Base-by-base conservation (phyloP, 2,888 invertebrate genomes). In the Coronaproctus castanopsis region DNA sequence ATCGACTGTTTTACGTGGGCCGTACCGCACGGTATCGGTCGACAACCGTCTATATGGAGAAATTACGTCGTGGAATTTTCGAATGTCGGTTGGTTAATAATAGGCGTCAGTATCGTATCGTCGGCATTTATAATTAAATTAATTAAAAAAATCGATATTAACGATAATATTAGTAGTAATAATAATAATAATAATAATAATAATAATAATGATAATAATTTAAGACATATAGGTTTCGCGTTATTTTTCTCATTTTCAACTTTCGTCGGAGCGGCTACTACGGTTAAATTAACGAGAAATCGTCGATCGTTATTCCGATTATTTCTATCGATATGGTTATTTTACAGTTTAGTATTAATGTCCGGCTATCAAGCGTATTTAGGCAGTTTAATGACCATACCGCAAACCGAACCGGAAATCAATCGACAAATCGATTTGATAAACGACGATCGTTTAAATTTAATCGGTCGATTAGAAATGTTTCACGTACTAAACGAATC, bases 1-100 rank as follows among this genome's bases (percentile, higher is more conserved):
- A 66, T 67, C 64, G 67, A 67, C 21, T 67, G 67, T 53, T 67
- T 66, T 55, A 67, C 67, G 0, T 67, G 67, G 67, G 67, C 66
- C 5, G 65, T 67, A 8, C 67, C 67, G 1, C 57, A 63, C 19
- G 65, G 66, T 20, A 66, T 66, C 24, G 67, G 67, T n/a, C 57
- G 57, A 1, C 63, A 65, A 10, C 66, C 66, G 1, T 65, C 65
- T 21, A 64, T 66, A 24, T 67, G 67, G 67, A 64, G 63, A 5
- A 65, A 65, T 50, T 67, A 66, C 24, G 49, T 65, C n/a, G 61
- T 62, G 22, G 67, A 67, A 58, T 67, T 66, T 54, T 65, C 65
- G 10, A 22, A 53, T 2, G 21, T 63, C 21, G 65, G 62, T 1
- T 67, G 67, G 67, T 23, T 64, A 61, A 65, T 68, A 36, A 66